Base-by-base conservation (phyloP, 2,888 invertebrate genomes). In the Lithophane ornitopus region DNA sequence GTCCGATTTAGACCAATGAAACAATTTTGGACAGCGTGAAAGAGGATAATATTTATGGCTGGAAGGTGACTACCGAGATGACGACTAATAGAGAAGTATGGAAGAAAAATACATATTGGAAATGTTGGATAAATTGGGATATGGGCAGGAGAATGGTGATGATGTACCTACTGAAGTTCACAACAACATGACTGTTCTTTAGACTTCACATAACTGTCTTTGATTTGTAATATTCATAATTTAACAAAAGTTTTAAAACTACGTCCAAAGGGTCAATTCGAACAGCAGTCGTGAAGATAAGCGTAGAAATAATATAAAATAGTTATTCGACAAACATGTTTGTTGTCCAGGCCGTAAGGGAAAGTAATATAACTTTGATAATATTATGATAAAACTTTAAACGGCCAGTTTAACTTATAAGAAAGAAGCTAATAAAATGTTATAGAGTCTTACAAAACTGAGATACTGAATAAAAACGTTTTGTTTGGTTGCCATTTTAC, bases 311-410 rank as follows among this genome's bases (percentile, higher is more conserved):
- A 73, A 68, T 59, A 67, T 78, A 14, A 67, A 63, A 58, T 59
- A 67, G 63, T 84, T 68, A 52, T 70, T 70, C 56, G 54, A 80
- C 71, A 82, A 85, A 84, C 82, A 85, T 84, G 76, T 82, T 80
- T 80, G 74, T 75, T 65, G 49, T 58, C 74, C 54, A 58, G 46
- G 61, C 26, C 74, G 59, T 66, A 52, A 76, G 65, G 46, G 12
- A 70, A 85, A 85, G 70, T 82, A 67, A 75, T 80, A 85, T 77
- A 85, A 74, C 82, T 74, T 65, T 81, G 61, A 72, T 84, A 6
- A 34, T 34, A 77, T 80, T 34, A 77, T 80, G 76, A 82, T 72
- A 70, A 74, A 83, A 85, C 83, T 81, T 81, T 78, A 68, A 80
- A 74, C 63, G 68, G 54, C 59, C 62, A 65, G 69, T 73, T 70